phyloP scores from a whole-genome alignment of 2,888 invertebrate species.

The Carterocephalus palaemon region DNA sequence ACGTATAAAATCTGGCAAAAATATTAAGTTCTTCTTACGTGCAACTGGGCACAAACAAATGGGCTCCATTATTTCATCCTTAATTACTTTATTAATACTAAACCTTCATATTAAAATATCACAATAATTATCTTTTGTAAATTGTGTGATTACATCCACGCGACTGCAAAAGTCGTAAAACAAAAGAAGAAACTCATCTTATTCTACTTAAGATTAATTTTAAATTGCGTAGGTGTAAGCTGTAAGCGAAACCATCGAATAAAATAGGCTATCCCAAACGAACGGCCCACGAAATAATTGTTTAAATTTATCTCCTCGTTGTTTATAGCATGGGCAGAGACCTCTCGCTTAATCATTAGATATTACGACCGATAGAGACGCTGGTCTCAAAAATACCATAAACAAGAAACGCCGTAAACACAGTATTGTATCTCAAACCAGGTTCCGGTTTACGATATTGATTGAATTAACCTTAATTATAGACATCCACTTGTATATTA shows the following conservation, averaged over 20 bases:
- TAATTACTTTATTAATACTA: background rate
- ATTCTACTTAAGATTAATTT: constrained; percentile 37
- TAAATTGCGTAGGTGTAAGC: constrained; percentile 53
- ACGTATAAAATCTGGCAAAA: no score
- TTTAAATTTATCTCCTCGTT: constrained; percentile 51
- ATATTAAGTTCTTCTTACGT: no score
- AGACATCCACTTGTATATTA: constrained; percentile 43
- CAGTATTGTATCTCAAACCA: constrained; percentile 31
- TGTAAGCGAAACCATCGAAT: constrained; percentile 53
- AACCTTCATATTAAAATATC: background rate
- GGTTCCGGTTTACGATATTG: constrained; percentile 42
- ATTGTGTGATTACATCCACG: no score
- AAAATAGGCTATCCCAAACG: constrained; percentile 49
- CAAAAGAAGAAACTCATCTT: constrained; percentile 19
- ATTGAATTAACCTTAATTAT: constrained; percentile 53
- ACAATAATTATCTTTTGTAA: background rate
- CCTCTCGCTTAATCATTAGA: constrained; percentile 37
- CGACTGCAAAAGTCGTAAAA: background rate
- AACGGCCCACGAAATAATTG: constrained; percentile 56
- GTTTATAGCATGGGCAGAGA: constrained; percentile 46
- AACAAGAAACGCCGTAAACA: constrained; percentile 33
- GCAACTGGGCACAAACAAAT: no score
- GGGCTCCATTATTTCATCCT: background rate
- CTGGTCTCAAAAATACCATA: constrained; percentile 29
- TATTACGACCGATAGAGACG: constrained; percentile 32